phyloP scores from a whole-genome alignment of 2,113 vertebrate species.

The Anarhynchus alexandrinus region DNA sequence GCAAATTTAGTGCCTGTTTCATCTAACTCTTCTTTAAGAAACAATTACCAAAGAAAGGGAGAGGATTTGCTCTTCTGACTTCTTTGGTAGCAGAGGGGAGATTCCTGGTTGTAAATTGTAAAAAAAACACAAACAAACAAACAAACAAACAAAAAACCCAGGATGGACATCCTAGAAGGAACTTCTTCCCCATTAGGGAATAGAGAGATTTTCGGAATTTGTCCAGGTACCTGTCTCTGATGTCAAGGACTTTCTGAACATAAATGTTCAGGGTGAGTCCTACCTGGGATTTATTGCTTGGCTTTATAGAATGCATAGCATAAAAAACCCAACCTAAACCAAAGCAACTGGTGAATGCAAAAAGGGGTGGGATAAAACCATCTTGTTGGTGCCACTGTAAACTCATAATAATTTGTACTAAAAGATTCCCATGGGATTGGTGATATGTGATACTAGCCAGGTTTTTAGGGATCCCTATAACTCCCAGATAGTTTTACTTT shows the following conservation, averaged over 20 bases:
- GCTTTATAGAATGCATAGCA: background rate
- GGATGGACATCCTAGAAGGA: background rate
- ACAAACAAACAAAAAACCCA: no score
- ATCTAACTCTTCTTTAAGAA: background rate
- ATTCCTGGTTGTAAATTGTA: background rate
- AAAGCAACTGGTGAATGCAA: background rate
- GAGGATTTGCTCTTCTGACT: background rate
- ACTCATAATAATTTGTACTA: background rate
- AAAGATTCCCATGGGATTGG: background rate
- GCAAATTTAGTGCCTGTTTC: background rate
- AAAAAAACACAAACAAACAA: no score
- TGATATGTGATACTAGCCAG: background rate
- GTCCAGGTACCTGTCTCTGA: background rate
- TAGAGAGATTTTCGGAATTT: background rate
- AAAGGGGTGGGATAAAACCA: background rate
- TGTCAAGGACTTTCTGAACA: background rate
- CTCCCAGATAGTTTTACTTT: background rate
- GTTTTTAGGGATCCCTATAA: background rate
- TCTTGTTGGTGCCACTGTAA: background rate
- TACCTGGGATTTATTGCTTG: background rate
- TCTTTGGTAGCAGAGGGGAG: background rate
- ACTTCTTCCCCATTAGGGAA: background rate
- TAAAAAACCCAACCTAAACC: background rate
- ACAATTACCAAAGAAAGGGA: background rate
- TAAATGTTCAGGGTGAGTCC: background rate